phyloP scores from a whole-genome alignment of 2,113 vertebrate genomes.

The Narcine bancroftii region DNA sequence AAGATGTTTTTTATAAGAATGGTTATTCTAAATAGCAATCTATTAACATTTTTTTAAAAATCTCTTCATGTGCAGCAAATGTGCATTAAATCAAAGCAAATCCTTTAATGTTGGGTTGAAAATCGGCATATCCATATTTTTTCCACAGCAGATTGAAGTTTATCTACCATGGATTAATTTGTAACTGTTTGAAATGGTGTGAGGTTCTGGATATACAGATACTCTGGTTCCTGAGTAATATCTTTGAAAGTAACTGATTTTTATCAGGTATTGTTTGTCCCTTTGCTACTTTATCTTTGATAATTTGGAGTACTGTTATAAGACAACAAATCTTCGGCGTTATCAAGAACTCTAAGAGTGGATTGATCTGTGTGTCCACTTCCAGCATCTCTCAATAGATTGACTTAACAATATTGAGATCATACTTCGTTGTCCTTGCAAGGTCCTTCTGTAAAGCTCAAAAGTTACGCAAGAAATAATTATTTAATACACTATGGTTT shows the following conservation, averaged over 20 bases:
- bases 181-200: background rate
- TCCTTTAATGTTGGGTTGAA: background rate
- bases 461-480: no score
- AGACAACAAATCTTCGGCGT: no score
- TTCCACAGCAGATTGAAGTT: background rate
- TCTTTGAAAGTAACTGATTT: background rate
- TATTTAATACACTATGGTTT: no score
- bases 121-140: background rate
- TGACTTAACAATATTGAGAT: no score
- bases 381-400: no score
- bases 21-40: background rate
- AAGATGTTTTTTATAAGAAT: background rate
- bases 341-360: no score
- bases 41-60: no score
- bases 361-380: no score
- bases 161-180: slow-evolving; percentile 8
- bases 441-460: no score
- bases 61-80: background rate
- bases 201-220: background rate
- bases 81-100: background rate
- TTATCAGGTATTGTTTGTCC: background rate
- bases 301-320: no score
- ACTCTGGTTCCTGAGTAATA: background rate
- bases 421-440: no score
- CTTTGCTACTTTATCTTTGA: no score